Base-by-base conservation (phyloP, 1,140 invertebrate genomes). In the Caenorhabditis remanei region DNA sequence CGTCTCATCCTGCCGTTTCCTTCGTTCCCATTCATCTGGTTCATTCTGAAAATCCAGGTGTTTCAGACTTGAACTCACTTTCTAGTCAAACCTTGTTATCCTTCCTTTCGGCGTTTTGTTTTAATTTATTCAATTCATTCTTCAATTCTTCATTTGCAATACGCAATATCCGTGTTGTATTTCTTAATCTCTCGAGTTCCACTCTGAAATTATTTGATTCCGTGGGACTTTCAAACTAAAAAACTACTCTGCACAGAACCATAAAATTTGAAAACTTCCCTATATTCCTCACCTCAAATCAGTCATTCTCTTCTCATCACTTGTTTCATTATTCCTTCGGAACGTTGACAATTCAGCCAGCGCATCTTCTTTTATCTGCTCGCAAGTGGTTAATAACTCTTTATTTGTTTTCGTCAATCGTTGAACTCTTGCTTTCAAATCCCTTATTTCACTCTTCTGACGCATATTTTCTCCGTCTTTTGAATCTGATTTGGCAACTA, bases 331-430 rank as follows among this genome's bases (percentile, higher is more conserved):
- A 50, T 79, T 79, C n/a, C 71, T 79, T 53, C 71, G 6, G n/a
- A 79, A 79, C 11, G 71, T 79, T 9, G 71, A 79, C 53, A 79
- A 50, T n/a, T 79, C 71, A 13, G 71, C 71, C 7, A 79, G n/a
- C 7, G 86, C 86, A 56, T 87, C 86, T 40, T 87, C 86, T 48
- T 84, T 87, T 19, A 87, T 87, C 16, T 83, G n/a, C 48, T 87
- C 86, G 43, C 86, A 87, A 55, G 86, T 75, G 3, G 55, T 32
- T 7, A 87, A 19, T 5, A 87, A 40, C 24, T 83, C 85, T 19
- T 87, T 87, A 83, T 87, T 87, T 41, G 55, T 87, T 41, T 56
- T 65, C n/a, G 86, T 87, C 40, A 87, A 65, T 53, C 86, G 19
- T 21, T 71, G 50, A 46, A 87, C 24, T 43, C 86, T 56, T 13